Evolutionary conservation across 2,888 invertebrate species (phyloP), one percentile per base, ranked within the genome.

Genomic region (Netelia fuscicornis): DNA sequence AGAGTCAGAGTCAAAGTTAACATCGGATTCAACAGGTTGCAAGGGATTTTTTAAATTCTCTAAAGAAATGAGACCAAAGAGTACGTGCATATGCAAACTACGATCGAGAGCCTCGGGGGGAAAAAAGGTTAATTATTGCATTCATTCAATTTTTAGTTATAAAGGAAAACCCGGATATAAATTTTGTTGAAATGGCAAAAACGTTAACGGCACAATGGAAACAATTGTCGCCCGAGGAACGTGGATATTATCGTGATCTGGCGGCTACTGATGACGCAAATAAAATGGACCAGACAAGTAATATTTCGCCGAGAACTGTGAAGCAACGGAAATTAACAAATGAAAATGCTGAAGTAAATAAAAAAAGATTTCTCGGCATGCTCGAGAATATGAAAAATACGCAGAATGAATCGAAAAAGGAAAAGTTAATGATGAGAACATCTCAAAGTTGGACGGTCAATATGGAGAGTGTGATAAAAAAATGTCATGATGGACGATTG

Each of bases 181-280:
- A 92, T 58, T 92, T 93, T 85, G 90, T 93, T 2, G 91, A 92
- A 87, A 91, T 94, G 8, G 94, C 94, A n/a, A 87, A 88, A 62
- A 82, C 89, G n/a, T 87, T 94, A 72, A 92, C 92, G 13, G 85
- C 87, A 62, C 88, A 90, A 3, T 94, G 94, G 94, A 92, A 92
- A 83, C 84, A 90, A 62, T 86, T 94, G 62, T 89, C 92, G 0
- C 86, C 91, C 1, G 92, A 93, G 54, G 94, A 94, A 81, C 93
- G 93, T 72, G 92, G 92, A 17, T 90, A 89, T 83, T 94, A 94
- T 86, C 88, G 91, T 71, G 89, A 91, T 67, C 76, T 90, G 9
- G 91, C 88, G 30, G 86, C 87, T 30, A 90, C 91, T 68, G 68
- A 88, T 10, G 86, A 87, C 5, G 82, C 86, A 2, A 56, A 90